Evolutionary conservation across 64 coral and sea anemone species (phyloP).

Genomic region (Cladopsammia gracilis): DNA sequence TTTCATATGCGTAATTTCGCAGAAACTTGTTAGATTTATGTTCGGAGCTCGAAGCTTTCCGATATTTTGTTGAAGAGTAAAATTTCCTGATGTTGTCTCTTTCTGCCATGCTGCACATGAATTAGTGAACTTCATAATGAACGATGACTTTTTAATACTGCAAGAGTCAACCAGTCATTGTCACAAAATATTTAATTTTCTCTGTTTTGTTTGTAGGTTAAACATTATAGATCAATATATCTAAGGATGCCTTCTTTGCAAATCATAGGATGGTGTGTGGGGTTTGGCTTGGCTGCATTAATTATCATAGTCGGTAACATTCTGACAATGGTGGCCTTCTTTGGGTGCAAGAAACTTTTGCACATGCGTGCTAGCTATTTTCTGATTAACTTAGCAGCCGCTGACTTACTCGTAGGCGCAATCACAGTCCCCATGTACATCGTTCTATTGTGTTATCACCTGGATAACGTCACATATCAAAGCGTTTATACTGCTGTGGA

Average conservation of each 20-base stretch:
- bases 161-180: background rate
- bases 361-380: slow-evolving; percentile 82
- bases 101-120: no score
- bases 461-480: slow-evolving; percentile 67
- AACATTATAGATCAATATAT: background rate
- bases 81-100: no score
- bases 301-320: slow-evolving; percentile 57
- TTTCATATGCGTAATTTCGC: no score
- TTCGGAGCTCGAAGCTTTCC: no score
- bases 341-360: slow-evolving; percentile 59
- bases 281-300: slow-evolving; percentile 20
- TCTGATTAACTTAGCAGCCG: slow-evolving; percentile 67
- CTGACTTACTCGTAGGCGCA: slow-evolving; percentile 72
- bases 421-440: slow-evolving; percentile 85
- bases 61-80: no score
- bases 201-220: background rate
- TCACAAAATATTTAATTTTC: background rate
- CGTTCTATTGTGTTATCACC: slow-evolving; percentile 56
- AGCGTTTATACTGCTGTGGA: slow-evolving; percentile 75
- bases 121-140: no score
- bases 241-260: background rate
- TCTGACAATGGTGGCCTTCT: slow-evolving; percentile 68
- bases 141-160: no score
- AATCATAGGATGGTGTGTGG: slow-evolving; percentile 49
- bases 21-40: no score